Percentiles rank a stretch among this genome's conserved stretches.
phyloP scores from a whole-genome alignment of 2,888 invertebrate genomes.

The Dromius quadrimaculatus region DNA sequence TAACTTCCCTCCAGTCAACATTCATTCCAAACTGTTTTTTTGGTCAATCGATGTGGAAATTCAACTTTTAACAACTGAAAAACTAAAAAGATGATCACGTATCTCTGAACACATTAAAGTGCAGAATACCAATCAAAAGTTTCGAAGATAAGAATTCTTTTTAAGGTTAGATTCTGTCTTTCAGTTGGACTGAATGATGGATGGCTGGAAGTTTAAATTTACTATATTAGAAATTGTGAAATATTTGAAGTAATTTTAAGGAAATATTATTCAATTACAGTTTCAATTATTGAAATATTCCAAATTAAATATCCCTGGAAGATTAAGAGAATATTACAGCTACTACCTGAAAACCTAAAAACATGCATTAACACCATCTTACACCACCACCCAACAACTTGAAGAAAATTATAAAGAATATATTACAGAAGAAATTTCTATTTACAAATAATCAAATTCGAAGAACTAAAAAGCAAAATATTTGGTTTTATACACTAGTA shows the following conservation, averaged over 20 bases:
- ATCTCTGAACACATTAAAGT: not conserved
- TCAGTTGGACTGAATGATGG: not conserved
- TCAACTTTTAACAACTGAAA: not conserved
- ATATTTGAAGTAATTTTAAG: no score
- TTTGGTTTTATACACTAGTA: no score
- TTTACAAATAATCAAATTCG: no score
- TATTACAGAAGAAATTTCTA: no score
- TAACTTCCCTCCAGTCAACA: not conserved
- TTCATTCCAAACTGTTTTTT: not conserved
- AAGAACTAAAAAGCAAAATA: no score
- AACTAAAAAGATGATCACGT: not conserved
- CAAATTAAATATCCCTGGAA: no score
- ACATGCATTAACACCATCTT: conserved; percentile 44
- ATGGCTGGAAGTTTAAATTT: no score
- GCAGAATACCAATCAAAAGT: conserved; percentile 2
- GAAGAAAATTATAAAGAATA: no score
- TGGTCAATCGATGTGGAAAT: not conserved
- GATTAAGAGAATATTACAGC: no score
- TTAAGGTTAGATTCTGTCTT: not conserved
- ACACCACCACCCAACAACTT: conserved; percentile 30
- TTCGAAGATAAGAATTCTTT: not conserved
- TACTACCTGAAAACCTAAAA: conserved; percentile 40
- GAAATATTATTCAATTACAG: no score
- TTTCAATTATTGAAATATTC: no score
- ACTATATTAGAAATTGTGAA: no score